Base-by-base conservation (phyloP, 2,797 vertebrate genomes). In the Gymnothorax reevesii region DNA sequence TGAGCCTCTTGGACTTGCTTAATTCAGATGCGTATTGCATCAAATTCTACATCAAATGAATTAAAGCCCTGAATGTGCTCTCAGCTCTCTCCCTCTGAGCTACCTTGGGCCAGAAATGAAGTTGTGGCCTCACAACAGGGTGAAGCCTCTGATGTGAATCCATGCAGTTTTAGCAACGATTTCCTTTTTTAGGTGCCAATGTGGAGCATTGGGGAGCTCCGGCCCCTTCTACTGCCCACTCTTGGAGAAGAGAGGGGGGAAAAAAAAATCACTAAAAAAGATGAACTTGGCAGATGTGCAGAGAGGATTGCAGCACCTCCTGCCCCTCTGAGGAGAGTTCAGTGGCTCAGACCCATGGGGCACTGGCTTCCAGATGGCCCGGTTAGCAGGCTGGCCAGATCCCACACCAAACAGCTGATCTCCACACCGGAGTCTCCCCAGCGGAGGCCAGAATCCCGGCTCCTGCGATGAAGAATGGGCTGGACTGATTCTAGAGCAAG, bases 291-390 rank as follows among this genome's bases (percentile, higher is more conserved):
- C 55, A 82, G 75, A 49, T 79, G 75, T 82, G 80, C 22, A 27
- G 4, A 71, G 83, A 64, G 33, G 59, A 42, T 15, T 20, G 13
- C 25, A 27, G 60, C 13, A 55, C 49, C 83, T 84, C 9, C 42
- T 27, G 27, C 64, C 52, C 25, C 85, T 64, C 89, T 62, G 71
- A 87, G 75, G 88, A 82, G 57, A 83, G 83, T 91, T 89, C 83
- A 49, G 0, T 0, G 17, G 82, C 85, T 86, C 87, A 13, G 86
- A 89, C 86, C 88, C 80, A 69, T 66, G 87, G 84, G 89, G 90
- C 75, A 20, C 2, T 13, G 85, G 84, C 87, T 90, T 94, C 92
- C 93, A 94, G 94, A 94, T 95, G 93, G 92, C 92, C 90, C 69
- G 73, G 84, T 90, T 88, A 88, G 91, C 89, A 89, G 85, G 88